Percentiles rank a stretch among this genome's conserved stretches.
These are phyloP conservation scores for Staurois parvus DNA, from an alignment of 2,797 vertebrate genomes.

Conservation along the genomic window DNA sequence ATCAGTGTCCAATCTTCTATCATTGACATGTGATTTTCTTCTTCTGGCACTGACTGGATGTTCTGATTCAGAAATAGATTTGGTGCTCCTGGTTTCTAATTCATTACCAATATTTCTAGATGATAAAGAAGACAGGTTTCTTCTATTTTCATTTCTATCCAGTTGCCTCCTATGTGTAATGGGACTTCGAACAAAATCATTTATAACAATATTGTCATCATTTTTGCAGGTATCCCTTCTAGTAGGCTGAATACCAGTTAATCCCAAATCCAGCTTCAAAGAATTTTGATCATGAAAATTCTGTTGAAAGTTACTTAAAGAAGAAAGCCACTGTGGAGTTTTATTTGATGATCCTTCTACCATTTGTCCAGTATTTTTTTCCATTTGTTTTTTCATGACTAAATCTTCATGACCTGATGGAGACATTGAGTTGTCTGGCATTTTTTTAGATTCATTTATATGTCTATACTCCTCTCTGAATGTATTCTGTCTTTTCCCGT, in stretches of 20 bases:
- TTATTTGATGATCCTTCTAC: constrained; percentile 71
- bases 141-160: constrained; percentile 23
- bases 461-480: constrained; percentile 57
- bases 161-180: constrained; percentile 61
- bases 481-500: constrained; percentile 56
- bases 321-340: constrained; percentile 85
- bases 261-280: constrained; percentile 78
- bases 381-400: constrained; percentile 72
- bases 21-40: constrained; percentile 70
- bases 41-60: constrained; percentile 82
- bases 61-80: constrained; percentile 64
- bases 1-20: constrained; percentile 24
- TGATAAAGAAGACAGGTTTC: background rate
- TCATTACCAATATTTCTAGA: constrained; percentile 67
- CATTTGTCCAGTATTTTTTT: constrained; percentile 70
- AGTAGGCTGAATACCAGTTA: constrained; percentile 73
- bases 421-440: background rate
- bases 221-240: background rate
- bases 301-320: constrained; percentile 67
- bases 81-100: constrained; percentile 67
- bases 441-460: background rate
- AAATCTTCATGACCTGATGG: constrained; percentile 69
- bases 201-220: constrained; percentile 39
- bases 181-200: constrained; percentile 72
- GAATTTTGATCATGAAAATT: constrained; percentile 68